Evolutionary conservation across 2,888 invertebrate genomes (phyloP).

Genomic region (Limnephilus rhombicus): DNA sequence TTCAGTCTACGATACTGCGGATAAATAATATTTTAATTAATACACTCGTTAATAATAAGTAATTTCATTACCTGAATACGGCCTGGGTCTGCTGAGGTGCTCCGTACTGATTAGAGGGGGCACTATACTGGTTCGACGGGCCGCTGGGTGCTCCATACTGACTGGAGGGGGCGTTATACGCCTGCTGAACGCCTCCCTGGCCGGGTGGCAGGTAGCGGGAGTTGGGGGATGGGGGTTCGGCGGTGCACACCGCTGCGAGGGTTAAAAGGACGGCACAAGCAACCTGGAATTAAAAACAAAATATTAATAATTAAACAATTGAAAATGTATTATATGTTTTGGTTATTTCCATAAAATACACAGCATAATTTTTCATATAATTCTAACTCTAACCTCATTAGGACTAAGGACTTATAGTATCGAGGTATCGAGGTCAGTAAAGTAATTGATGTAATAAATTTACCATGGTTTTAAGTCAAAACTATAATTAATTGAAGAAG

Average conservation of each 20-base stretch:
- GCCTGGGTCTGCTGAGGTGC: background rate
- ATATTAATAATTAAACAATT: background rate
- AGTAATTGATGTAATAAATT: too few relatives aligned
- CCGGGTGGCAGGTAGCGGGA: constrained; percentile 59
- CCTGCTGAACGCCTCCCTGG: constrained; percentile 15
- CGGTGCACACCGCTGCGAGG: constrained; percentile 41
- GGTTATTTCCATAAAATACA: too few relatives aligned
- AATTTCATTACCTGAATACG: background rate
- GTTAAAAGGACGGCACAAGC: constrained; percentile 23
- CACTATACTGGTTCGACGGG: constrained; percentile 70
- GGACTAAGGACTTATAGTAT: too few relatives aligned
- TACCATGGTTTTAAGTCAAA: too few relatives aligned
- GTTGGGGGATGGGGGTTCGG: constrained; percentile 57
- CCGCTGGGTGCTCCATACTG: constrained; percentile 67
- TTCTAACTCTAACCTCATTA: too few relatives aligned
- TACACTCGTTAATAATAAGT: too few relatives aligned
- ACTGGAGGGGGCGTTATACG: constrained; percentile 66
- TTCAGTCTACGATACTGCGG: too few relatives aligned
- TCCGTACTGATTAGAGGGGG: constrained; percentile 68
- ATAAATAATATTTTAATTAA: too few relatives aligned
- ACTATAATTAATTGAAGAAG: too few relatives aligned
- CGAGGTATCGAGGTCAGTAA: too few relatives aligned
- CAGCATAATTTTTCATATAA: too few relatives aligned
- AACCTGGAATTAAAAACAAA: background rate
- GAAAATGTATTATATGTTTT: too few relatives aligned